Percentiles rank a stretch among this genome's conserved stretches.
Conservation (phyloP, 2,888 invertebrate species). For the Phaedon cochleariae region DNA sequence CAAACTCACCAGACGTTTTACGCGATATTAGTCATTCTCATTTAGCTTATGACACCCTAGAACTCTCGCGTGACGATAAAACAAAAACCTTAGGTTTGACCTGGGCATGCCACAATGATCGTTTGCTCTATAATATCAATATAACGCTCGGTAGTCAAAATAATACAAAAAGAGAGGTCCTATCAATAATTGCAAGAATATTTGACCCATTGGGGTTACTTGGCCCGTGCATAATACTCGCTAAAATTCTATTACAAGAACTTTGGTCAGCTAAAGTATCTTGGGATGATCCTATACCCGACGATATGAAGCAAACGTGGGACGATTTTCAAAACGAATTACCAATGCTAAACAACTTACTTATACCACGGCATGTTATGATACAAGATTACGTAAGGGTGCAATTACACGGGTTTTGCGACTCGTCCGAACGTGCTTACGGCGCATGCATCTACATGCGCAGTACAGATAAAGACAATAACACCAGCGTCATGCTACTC, state of each 20-base stretch:
- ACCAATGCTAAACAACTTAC: neutral
- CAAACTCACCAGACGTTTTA: slow-evolving; percentile 7
- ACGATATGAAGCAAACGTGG: neutral
- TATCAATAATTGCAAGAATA: slow-evolving; percentile 8
- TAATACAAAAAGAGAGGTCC: too few species aligned
- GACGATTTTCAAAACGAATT: slow-evolving; percentile 2
- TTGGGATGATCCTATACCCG: slow-evolving; percentile 6
- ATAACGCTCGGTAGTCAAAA: too few species aligned
- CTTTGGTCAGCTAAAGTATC: slow-evolving; percentile 1
- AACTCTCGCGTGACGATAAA: neutral
- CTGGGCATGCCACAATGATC: too few species aligned
- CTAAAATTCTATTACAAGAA: slow-evolving; percentile 1
- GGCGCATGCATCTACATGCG: slow-evolving; percentile 16
- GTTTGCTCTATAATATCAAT: too few species aligned
- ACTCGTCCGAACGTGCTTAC: slow-evolving; percentile 15
- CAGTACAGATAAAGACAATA: neutral
- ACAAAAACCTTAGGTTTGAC: neutral
- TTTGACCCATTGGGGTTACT: slow-evolving; percentile 18
- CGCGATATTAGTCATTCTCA: slow-evolving; percentile 1
- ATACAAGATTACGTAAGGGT: neutral
- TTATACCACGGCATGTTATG: slow-evolving; percentile 7
- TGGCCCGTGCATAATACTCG: neutral
- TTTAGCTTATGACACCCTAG: slow-evolving; percentile 3
- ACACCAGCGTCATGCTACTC: neutral
- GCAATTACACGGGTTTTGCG: slow-evolving; percentile 16